phyloP scores from a whole-genome alignment of 2,797 vertebrate species.

The Schizothorax lantsangensis region DNA sequence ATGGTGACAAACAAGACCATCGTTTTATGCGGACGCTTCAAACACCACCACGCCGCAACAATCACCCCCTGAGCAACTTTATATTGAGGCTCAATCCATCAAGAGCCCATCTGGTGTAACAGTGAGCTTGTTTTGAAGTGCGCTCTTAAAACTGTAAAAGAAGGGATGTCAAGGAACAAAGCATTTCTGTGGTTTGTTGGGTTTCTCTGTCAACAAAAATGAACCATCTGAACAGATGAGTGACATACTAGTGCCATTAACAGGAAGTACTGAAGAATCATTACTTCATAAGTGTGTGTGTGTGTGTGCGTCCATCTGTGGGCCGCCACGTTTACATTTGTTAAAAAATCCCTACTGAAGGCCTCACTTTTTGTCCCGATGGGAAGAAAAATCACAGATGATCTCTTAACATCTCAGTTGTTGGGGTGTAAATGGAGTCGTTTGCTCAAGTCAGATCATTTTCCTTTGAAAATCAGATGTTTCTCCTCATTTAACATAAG shows the following conservation, averaged over 20 bases:
- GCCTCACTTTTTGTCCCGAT: neutral
- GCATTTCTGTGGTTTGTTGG: conserved; percentile 77
- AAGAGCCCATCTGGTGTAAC: conserved; percentile 82
- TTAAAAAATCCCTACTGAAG: neutral
- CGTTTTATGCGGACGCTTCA: conserved; percentile 80
- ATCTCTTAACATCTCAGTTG: conserved; percentile 7
- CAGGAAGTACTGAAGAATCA: conserved; percentile 30
- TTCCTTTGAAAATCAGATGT: neutral
- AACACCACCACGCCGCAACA: conserved; percentile 73
- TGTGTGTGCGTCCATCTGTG: conserved; percentile 18
- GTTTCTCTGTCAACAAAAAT: conserved; percentile 76
- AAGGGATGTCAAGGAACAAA: conserved; percentile 80
- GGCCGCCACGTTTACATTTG: conserved; percentile 31
- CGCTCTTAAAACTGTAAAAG: conserved; percentile 75
- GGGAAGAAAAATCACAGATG: neutral
- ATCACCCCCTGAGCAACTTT: conserved; percentile 70
- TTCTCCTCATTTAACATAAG: neutral
- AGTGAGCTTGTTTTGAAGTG: conserved; percentile 80
- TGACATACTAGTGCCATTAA: conserved; percentile 47
- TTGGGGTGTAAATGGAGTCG: neutral
- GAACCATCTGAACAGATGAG: conserved; percentile 61
- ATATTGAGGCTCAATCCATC: conserved; percentile 79
- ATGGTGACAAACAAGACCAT: conserved; percentile 79
- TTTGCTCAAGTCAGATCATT: neutral
- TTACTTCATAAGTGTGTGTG: conserved; percentile 43